Evolutionary conservation across 2,113 vertebrate species (phyloP), one percentile per base, ranked within the genome.

Genomic region (Podiceps cristatus): DNA sequence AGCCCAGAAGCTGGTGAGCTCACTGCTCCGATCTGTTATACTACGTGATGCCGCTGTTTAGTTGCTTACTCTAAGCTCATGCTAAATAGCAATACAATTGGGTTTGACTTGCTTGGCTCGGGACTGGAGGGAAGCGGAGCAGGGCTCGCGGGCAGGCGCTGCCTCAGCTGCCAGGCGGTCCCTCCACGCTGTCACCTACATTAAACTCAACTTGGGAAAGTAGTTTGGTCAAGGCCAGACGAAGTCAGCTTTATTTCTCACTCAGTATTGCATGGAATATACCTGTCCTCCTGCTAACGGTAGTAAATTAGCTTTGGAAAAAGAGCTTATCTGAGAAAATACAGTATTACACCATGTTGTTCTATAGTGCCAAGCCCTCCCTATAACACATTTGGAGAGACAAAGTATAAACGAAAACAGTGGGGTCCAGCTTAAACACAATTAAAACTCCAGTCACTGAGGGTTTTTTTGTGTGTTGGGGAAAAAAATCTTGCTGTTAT

Each of bases 181-280:
- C 64, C 40, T 64, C 56, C 2, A 1, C 0, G 0, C 49, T 50
- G 13, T 15, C 11, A 1, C 78, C 56, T 82, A n/a, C 29, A 9
- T 1, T 12, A 22, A 90, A 50, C 18, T 47, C 45, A 44, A 1
- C 33, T 53, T 23, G 23, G 14, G 10, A 62, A 66, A 49, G 0
- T 0, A 60, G 10, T n/a, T 73, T 60, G 23, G 68, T 37, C 23
- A 66, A 68, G 55, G 5, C 15, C 18, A 72, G 52, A n/a, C n/a
- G 60, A 71, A 42, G 17, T 0, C 4, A 8, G 2, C 20, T 44
- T 64, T 2, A 18, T 55, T 85, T 74, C 10, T 29, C 37, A 53
- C 3, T 2, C 45, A 20, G 15, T 5, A 15, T 3, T 20, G 18
- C 40, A 20, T 22, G 37, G 42, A 87, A 67, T n/a, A 77, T 55